A percentile compares a stretch with the other conserved stretches of the same genome.
Evolutionary conservation across 2,113 vertebrate genomes (phyloP).

Genomic region (Scytalopus superciliaris): DNA sequence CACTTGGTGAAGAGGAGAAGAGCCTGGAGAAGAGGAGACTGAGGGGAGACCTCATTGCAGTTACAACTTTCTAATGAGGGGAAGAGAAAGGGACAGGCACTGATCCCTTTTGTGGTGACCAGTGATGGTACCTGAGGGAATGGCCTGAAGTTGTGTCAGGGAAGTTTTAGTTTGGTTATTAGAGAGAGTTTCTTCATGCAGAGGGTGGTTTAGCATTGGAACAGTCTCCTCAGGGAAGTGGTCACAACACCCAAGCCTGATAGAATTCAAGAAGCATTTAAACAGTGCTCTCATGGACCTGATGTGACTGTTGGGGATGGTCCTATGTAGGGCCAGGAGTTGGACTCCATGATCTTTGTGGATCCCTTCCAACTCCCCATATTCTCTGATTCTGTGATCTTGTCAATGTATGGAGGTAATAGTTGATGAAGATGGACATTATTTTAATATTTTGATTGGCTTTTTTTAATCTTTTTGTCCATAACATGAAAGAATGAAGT

Average conservation of each 20-base stretch:
- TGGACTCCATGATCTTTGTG: neutral
- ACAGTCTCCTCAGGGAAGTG: neutral
- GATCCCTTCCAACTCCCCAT: neutral
- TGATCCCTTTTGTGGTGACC: neutral
- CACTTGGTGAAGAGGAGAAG: too few relatives aligned
- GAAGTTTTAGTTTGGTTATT: neutral
- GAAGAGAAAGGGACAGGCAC: neutral
- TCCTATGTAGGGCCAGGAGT: neutral
- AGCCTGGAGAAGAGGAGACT: neutral
- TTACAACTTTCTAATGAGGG: neutral
- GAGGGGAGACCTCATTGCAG: neutral
- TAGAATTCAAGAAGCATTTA: neutral
- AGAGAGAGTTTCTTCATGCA: accelerated
- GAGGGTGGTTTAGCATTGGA: neutral
- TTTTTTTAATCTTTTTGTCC: neutral
- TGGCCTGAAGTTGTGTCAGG: neutral
- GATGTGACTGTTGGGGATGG: neutral
- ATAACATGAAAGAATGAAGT: neutral
- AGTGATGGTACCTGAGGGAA: accelerated
- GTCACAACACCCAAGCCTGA: neutral
- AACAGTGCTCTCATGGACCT: accelerated
- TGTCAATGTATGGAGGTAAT: neutral
- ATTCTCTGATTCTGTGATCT: neutral
- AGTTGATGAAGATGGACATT: neutral
- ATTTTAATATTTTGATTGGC: neutral